Evolutionary conservation across 2,888 invertebrate species (phyloP), one percentile per base, ranked within the genome.

Genomic region (Vandiemenella viatica): DNA sequence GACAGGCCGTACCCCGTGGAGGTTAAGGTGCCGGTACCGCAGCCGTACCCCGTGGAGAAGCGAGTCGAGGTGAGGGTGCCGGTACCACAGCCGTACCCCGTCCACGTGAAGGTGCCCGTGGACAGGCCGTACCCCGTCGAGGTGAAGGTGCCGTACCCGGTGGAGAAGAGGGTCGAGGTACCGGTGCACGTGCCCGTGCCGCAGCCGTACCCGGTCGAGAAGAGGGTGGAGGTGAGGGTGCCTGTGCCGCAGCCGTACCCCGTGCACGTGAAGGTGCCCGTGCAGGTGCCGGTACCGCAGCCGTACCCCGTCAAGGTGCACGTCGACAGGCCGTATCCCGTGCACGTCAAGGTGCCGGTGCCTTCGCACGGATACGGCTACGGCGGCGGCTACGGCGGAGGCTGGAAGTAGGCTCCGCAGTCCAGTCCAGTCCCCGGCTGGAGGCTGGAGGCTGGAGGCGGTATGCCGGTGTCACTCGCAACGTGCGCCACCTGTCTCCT

Each of bases 71-170:
- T 68, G 1, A 65, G 62, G 8, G 65, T 66, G n/a, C 67, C 72
- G 0, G 56, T 65, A 10, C 43, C 70, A 67, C 67, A 77, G 69
- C 67, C 81, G 69, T 56, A 80, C 73, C 68, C 80, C 70, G 58
- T 80, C 62, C 83, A 79, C 48, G 84, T 85, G 49, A 80, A 81
- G 59, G 78, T 76, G 56, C 77, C 42, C 4, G 38, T 45, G 32
- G 47, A 44, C 21, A 26, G 46, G 22, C 41, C 46, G 10, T 45
- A 49, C 16, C 45, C 40, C 37, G 40, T 66, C 3, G 66, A 66
- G 49, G 66, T 65, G 51, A 64, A 65, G 53, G 61, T 66, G 13
- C 65, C 62, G 1, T 63, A 64, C 4, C 66, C 66, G 2, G 63
- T 64, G 16, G 65, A 65, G 55, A 32, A 32, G n/a, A 10, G 32